A percentile compares a stretch with the other conserved stretches of the same genome.
Conservation (phyloP, 2,113 vertebrate genomes). For the Amazona guildingii region DNA sequence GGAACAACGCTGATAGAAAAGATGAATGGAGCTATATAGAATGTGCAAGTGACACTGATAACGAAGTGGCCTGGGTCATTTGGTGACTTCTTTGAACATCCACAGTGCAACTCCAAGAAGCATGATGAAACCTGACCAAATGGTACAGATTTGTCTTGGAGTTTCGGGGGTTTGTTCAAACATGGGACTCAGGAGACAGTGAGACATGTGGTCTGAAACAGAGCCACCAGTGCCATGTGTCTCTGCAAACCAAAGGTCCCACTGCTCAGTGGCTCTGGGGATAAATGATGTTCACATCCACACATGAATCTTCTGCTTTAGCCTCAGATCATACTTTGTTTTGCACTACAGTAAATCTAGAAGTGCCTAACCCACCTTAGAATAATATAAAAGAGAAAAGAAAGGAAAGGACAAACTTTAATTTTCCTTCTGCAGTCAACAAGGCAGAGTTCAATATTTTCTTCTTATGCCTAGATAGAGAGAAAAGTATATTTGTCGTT, state of each 20-base stretch:
- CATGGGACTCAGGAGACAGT: neutral
- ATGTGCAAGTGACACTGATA: neutral
- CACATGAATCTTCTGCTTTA: neutral
- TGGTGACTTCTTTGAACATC: neutral
- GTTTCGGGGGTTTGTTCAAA: neutral
- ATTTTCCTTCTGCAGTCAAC: neutral
- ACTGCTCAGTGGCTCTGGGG: accelerated
- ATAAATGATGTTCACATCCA: neutral
- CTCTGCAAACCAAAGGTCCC: neutral
- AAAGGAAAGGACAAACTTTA: neutral
- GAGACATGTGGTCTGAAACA: neutral
- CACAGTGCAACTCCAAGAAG: neutral
- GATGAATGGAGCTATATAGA: neutral
- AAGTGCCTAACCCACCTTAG: neutral
- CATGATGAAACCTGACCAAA: neutral
- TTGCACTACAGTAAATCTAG: neutral
- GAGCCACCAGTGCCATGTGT: neutral
- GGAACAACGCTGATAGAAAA: neutral
- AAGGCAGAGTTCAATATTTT: neutral
- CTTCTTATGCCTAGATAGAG: neutral
- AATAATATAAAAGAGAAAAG: neutral
- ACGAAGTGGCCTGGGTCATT: neutral
- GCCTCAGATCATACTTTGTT: neutral
- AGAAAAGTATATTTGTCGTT: neutral
- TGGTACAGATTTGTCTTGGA: neutral